A percentile compares a stretch with the other conserved stretches of the same genome.
Conservation (phyloP, 1,140 invertebrate genomes). For the Drosophila pruinosa region DNA sequence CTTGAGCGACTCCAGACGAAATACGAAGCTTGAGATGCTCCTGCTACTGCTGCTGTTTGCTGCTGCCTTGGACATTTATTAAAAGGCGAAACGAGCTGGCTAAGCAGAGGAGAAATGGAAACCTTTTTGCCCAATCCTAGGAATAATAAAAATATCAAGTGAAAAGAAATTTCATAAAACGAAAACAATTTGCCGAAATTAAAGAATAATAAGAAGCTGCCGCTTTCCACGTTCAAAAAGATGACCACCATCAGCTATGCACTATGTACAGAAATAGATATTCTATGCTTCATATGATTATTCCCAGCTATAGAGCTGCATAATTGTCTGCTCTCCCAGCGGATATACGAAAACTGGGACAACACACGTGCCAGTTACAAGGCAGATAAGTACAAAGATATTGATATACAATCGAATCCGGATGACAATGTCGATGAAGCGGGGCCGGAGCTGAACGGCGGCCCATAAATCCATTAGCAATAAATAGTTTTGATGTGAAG, state of each 20-base stretch:
- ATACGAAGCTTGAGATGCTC: constrained; percentile 60
- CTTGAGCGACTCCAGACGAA: constrained; percentile 73
- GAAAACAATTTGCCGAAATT: constrained; percentile 81
- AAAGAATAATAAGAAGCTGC: constrained; percentile 77
- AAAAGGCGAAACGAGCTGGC: constrained; percentile 65
- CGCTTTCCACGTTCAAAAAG: constrained; percentile 1
- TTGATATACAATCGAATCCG: constrained; percentile 61
- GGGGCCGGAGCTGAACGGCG: no score
- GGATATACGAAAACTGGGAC: constrained; percentile 54
- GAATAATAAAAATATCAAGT: constrained; percentile 62
- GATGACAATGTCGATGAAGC: no score
- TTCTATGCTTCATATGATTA: no score
- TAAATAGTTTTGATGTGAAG: constrained; percentile 75
- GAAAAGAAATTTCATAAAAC: constrained; percentile 80
- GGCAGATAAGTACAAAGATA: constrained; percentile 48
- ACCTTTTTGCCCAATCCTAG: constrained; percentile 73
- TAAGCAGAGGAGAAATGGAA: constrained; percentile 58
- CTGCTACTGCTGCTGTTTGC: no score
- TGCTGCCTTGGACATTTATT: constrained; percentile 65
- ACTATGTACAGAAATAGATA: not conserved
- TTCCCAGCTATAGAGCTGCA: constrained; percentile 31
- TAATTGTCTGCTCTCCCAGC: constrained; percentile 49
- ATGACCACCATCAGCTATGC: constrained; percentile 15
- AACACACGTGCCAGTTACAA: constrained; percentile 70
- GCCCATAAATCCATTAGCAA: constrained; percentile 79